Percentiles rank a stretch among this genome's conserved stretches.
phyloP scores from a whole-genome alignment of 2,113 vertebrate species.

The Megaptera novaeangliae region DNA sequence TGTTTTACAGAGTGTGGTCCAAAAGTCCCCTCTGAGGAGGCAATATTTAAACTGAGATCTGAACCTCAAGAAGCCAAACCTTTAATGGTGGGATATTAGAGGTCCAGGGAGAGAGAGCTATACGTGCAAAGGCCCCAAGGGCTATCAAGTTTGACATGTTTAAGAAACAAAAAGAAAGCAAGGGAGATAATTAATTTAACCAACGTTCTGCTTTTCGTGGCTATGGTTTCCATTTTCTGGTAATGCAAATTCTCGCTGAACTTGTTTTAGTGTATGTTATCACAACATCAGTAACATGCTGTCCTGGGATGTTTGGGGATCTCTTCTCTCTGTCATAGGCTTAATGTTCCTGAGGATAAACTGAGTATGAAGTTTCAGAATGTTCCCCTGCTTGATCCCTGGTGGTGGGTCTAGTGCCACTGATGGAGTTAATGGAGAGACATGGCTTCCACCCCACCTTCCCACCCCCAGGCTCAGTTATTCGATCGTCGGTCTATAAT shows the following conservation, averaged over 20 bases:
- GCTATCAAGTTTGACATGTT: background rate
- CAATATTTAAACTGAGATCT: background rate
- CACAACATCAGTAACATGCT: background rate
- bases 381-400: background rate
- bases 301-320: background rate
- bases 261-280: background rate
- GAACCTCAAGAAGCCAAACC: background rate
- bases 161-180: background rate
- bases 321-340: background rate
- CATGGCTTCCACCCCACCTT: background rate
- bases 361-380: background rate
- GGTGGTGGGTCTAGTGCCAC: too few species aligned
- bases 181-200: background rate
- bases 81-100: background rate
- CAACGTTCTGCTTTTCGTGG: background rate
- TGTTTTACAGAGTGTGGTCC: background rate
- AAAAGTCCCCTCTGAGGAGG: background rate
- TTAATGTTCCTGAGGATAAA: background rate
- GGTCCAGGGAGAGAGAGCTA: background rate
- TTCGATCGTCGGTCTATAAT: background rate
- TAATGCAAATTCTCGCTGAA: background rate
- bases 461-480: background rate
- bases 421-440: background rate
- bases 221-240: background rate
- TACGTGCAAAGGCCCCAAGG: background rate